Evolutionary conservation across 2,888 invertebrate genomes (phyloP), one percentile per base, ranked within the genome.

Genomic region (Hofmannophila pseudospretella): DNA sequence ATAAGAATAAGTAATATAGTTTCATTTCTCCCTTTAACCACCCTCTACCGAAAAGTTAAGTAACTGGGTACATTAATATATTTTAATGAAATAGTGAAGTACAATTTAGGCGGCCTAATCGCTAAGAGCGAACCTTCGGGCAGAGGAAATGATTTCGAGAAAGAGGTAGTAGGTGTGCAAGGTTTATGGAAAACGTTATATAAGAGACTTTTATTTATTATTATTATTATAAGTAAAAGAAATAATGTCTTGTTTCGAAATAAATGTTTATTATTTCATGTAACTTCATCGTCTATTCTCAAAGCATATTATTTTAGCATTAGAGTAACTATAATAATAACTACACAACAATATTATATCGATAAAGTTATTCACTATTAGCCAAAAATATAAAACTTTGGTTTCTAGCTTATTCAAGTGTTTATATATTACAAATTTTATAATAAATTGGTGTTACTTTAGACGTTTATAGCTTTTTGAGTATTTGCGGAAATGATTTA

Each of bases 341-440:
- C 73, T 76, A 77, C 58, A 77, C 74, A 77, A 81, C 73, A 75
- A 63, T 57, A 48, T 48, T 42, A 42, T 39, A 34, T 39, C 34
- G 44, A 54, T 44, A 49, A 64, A 62, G 55, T 64, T 49, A 54
- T 51, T 54, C 45, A 63, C 67, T 71, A 73, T 76, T 72, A 72
- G 75, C 79, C 79, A 66, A 74, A 69, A 76, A 78, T 79, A 81
- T 60, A 79, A 79, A 78, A 77, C 85, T 86, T 86, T 86, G 85
- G 85, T 86, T 73, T 69, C 75, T 84, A 86, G 85, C 85, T 81
- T 78, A 76, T 51, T 58, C 58, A 54, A 50, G 36, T 43, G 46
- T 48, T n/a, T 55, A 57, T 60, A 57, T 60, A 62, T 65, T 64
- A 66, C 49, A 64, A 57, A 62, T 42, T 39, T 32, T 36, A 25